phyloP scores from a whole-genome alignment of 2,797 vertebrate species.

The Neosilurus hyrtlii region DNA sequence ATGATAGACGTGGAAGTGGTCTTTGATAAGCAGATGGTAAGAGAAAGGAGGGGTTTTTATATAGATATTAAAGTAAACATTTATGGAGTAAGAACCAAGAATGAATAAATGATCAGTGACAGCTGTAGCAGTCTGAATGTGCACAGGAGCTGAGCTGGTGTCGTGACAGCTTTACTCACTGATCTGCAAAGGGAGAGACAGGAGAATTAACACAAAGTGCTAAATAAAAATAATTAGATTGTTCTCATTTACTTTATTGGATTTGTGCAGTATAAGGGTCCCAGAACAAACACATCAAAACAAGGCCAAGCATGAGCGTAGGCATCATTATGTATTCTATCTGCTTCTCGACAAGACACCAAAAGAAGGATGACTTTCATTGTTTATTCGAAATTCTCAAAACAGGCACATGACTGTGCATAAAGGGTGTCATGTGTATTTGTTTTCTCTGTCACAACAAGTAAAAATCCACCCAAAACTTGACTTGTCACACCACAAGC shows the following conservation, averaged over 20 bases:
- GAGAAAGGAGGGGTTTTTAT: conserved; percentile 12
- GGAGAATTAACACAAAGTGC: conserved; percentile 11
- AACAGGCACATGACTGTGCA: neutral
- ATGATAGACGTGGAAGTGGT: neutral
- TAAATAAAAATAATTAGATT: conserved; percentile 48
- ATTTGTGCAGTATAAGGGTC: conserved; percentile 9
- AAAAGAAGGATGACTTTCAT: conserved; percentile 23
- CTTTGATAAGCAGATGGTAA: conserved; percentile 34
- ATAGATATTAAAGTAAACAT: conserved; percentile 37
- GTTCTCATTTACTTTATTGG: conserved; percentile 30
- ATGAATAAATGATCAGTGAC: conserved; percentile 42
- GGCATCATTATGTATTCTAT: conserved; percentile 8
- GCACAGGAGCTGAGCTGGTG: conserved; percentile 21
- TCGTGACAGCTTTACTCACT: conserved; percentile 35
- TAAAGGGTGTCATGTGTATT: neutral
- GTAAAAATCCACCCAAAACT: neutral
- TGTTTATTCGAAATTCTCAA: neutral
- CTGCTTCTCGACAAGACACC: conserved; percentile 9
- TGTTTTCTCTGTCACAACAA: too few relatives aligned
- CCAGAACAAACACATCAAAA: conserved; percentile 10
- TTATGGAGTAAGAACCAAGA: conserved; percentile 30
- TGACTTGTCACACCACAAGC: neutral
- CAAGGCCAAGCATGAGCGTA: neutral
- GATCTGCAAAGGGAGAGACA: conserved; percentile 25
- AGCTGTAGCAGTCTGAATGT: conserved; percentile 35